Evolutionary conservation across 2,113 vertebrate species (phyloP).

Genomic region (Colistium nudipinnis): DNA sequence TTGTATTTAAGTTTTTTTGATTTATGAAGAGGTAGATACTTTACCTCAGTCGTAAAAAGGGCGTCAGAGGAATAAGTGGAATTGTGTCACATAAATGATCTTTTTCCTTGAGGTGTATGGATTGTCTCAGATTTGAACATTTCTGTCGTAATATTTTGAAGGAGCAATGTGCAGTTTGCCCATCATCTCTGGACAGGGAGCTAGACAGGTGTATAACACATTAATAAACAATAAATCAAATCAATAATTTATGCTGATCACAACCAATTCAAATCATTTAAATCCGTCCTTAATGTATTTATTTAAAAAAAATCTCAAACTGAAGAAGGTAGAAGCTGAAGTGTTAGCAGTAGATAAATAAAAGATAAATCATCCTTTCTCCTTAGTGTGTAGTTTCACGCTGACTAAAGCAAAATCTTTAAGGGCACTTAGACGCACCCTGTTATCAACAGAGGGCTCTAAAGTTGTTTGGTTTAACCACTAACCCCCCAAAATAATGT

Average conservation of each 20-base stretch:
- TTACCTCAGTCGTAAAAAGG: background rate
- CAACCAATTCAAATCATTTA: background rate
- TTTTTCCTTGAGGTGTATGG: background rate
- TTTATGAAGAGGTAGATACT: conserved; percentile 1
- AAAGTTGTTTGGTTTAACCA: conserved; percentile 8
- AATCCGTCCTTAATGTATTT: background rate
- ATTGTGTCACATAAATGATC: background rate
- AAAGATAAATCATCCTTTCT: conserved; percentile 17
- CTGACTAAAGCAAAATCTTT: conserved; percentile 23
- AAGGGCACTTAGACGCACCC: conserved; percentile 50
- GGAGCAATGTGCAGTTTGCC: no score
- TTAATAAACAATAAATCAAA: background rate
- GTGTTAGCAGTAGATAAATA: conserved; percentile 18
- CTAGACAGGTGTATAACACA: background rate
- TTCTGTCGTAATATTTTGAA: background rate
- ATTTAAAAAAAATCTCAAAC: conserved; percentile 16
- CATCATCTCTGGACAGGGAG: background rate
- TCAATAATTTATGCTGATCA: conserved; percentile 2
- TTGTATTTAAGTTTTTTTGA: background rate
- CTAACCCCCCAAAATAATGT: conserved; percentile 10
- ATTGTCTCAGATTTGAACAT: conserved; percentile 1
- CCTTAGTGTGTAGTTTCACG: conserved; percentile 3
- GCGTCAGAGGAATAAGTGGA: background rate
- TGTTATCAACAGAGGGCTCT: conserved; percentile 23
- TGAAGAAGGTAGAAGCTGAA: conserved; percentile 8